Conservation (phyloP, 2,888 invertebrate genomes). For the Amorpha juglandis region DNA sequence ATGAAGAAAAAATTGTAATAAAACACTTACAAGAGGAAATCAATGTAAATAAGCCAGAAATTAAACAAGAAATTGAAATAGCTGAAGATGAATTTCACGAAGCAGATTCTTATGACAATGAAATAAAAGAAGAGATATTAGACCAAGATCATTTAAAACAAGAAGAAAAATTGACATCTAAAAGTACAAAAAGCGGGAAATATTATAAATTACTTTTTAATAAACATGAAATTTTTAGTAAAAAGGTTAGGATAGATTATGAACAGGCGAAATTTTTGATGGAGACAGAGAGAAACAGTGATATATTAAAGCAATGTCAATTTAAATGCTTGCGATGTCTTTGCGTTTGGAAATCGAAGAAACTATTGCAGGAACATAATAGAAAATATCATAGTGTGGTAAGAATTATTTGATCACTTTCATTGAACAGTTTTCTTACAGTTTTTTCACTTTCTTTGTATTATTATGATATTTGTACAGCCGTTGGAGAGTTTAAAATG, state of each 20-base stretch:
- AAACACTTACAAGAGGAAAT: not conserved
- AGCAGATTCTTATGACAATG: not conserved
- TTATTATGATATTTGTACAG: too few species aligned
- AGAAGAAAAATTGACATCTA: not conserved
- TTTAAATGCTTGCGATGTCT: conserved; percentile 8
- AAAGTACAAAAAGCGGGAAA: not conserved
- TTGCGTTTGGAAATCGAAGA: not conserved
- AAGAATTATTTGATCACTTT: not conserved
- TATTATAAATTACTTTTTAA: not conserved
- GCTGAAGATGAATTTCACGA: not conserved
- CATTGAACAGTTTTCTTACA: too few species aligned
- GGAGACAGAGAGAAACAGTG: not conserved
- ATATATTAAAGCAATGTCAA: not conserved
- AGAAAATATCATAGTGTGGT: not conserved
- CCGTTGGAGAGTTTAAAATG: too few species aligned
- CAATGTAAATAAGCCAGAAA: not conserved
- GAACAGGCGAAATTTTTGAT: not conserved
- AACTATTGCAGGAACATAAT: not conserved
- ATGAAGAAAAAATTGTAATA: not conserved
- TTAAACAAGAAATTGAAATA: not conserved
- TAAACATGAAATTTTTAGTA: not conserved
- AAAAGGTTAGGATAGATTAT: not conserved
- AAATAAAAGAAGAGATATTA: not conserved
- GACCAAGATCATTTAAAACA: not conserved
- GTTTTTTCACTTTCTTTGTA: too few species aligned